phyloP scores from a whole-genome alignment of 2,797 vertebrate genomes.

The Loriculus beryllinus region DNA sequence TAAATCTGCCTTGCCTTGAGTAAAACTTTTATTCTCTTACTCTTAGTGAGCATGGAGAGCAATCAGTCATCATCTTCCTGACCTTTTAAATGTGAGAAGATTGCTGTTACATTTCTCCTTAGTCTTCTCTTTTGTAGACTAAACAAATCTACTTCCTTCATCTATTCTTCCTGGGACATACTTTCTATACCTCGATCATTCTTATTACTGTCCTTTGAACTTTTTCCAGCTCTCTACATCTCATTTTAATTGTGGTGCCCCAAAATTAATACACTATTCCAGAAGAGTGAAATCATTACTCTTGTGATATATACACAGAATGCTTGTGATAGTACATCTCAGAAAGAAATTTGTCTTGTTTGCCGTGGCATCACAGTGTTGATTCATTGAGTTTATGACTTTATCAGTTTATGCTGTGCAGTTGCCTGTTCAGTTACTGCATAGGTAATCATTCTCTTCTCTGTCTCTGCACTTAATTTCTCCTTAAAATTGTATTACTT shows the following conservation, averaged over 20 bases:
- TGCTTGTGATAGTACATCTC: not conserved
- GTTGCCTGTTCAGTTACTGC: not conserved
- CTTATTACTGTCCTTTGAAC: conserved; percentile 32
- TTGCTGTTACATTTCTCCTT: conserved; percentile 1
- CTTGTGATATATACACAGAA: not conserved
- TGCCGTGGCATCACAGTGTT: not conserved
- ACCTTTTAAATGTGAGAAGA: conserved; percentile 23
- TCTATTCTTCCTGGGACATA: conserved; percentile 16
- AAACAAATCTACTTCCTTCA: conserved; percentile 62
- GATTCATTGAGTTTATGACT: not conserved
- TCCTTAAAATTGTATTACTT: not conserved
- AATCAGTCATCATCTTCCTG: not conserved
- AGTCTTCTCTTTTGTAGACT: conserved; percentile 53
- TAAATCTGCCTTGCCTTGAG: not conserved
- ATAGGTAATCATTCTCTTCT: not conserved
- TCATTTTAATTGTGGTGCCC: not conserved
- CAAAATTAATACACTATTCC: conserved; percentile 21
- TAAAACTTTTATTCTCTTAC: not conserved
- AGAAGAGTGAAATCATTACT: conserved; percentile 34
- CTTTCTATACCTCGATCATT: not conserved
- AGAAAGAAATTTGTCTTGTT: not conserved
- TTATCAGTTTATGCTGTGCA: not conserved
- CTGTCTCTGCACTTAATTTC: not conserved
- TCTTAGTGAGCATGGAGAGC: not conserved
- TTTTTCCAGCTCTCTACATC: conserved; percentile 13